Evolutionary conservation across 2,113 vertebrate species (phyloP).

Genomic region (Eptesicus fuscus): DNA sequence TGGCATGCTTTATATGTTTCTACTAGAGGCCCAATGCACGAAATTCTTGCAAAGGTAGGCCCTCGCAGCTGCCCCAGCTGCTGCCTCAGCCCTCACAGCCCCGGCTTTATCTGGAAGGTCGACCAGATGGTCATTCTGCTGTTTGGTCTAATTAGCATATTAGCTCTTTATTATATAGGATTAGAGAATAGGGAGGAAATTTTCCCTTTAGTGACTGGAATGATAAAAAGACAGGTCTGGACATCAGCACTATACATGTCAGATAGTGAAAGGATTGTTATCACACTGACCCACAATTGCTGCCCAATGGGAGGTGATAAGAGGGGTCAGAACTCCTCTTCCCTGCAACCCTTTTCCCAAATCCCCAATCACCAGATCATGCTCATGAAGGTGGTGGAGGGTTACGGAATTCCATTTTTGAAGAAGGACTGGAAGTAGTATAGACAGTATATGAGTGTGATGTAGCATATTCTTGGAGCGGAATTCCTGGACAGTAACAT

Average conservation of each 20-base stretch:
- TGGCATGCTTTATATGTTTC: not conserved
- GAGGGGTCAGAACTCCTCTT: not conserved
- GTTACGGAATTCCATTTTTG: not conserved
- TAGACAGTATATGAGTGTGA: not conserved
- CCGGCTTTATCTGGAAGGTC: too few species aligned
- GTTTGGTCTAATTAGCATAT: too few species aligned
- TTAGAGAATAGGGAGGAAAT: not conserved
- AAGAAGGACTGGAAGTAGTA: not conserved
- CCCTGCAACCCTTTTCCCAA: not conserved
- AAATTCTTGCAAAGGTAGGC: too few species aligned
- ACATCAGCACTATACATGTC: not conserved
- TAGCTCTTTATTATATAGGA: too few species aligned
- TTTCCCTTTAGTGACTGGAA: not conserved
- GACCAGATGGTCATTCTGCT: too few species aligned
- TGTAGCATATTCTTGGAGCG: not conserved
- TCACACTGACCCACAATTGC: not conserved
- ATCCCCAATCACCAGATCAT: not conserved
- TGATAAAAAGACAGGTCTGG: not conserved
- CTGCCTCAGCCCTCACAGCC: too few species aligned
- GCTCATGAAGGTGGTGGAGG: not conserved
- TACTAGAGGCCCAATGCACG: not conserved
- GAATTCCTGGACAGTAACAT: not conserved
- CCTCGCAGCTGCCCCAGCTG: too few species aligned
- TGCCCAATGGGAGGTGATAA: not conserved
- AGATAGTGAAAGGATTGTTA: not conserved